Evolutionary conservation across 2,113 vertebrate species (phyloP).

Genomic region (Ictalurus furcatus): DNA sequence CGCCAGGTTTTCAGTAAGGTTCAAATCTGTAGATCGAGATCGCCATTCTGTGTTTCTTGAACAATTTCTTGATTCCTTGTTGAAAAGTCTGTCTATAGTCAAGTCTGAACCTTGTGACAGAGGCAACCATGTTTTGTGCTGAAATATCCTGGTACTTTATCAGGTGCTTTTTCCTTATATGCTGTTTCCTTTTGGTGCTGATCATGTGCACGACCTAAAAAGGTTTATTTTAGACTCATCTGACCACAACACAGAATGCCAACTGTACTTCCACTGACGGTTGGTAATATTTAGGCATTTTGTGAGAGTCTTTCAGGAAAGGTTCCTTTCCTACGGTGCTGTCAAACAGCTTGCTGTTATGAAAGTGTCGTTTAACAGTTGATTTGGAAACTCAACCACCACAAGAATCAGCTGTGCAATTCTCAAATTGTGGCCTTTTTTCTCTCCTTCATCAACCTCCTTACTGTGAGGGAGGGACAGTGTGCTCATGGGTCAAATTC

Average conservation of each 20-base stretch:
- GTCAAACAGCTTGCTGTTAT: neutral
- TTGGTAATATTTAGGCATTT: neutral
- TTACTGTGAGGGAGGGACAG: neutral
- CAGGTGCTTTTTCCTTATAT: neutral
- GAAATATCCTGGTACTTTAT: neutral
- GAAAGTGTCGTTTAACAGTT: neutral
- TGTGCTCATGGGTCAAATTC: neutral
- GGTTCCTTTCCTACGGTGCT: neutral
- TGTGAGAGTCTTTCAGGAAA: neutral
- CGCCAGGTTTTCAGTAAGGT: neutral
- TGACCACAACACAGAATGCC: neutral
- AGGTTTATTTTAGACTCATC: too few relatives aligned
- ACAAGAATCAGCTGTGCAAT: neutral
- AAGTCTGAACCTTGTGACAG: neutral
- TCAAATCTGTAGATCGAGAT: neutral
- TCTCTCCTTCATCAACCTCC: neutral
- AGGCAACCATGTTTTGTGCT: neutral
- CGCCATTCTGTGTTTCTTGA: neutral
- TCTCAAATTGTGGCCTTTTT: neutral
- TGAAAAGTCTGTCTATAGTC: neutral
- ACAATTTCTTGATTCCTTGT: neutral
- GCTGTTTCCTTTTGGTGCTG: neutral
- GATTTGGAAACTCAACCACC: neutral
- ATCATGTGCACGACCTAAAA: neutral
- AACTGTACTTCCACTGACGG: neutral